phyloP scores from a whole-genome alignment of 2,113 vertebrate species.

The Falcunculus frontatus region DNA sequence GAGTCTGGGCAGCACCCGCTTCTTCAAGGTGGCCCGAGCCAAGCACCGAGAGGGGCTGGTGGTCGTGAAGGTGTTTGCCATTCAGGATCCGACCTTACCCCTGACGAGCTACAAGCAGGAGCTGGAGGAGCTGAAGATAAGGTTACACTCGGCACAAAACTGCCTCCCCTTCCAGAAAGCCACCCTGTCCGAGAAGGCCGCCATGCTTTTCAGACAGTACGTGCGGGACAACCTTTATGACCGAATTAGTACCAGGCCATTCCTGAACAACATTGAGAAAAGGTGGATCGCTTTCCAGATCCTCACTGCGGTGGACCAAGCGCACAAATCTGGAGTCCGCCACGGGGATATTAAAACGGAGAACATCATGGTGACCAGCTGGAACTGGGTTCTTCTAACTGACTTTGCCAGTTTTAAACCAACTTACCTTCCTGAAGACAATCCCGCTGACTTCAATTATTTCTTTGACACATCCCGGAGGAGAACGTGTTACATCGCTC shows the following conservation, averaged over 20 bases:
- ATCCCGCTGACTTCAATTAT: constrained; percentile 98
- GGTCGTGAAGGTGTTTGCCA: constrained; percentile 97
- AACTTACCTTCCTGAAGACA: constrained; percentile 95
- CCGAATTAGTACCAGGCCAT: constrained; percentile 93
- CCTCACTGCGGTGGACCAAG: constrained; percentile 92
- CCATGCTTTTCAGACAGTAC: constrained; percentile 92
- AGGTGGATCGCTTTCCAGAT: constrained; percentile 98
- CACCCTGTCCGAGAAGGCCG: constrained; percentile 88
- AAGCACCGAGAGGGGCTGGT: constrained; percentile 94
- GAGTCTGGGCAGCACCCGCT: constrained; percentile 94
- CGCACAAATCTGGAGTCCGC: constrained; percentile 90
- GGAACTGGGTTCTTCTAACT: constrained; percentile 97
- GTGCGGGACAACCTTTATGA: constrained; percentile 97
- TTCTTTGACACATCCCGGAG: constrained; percentile 95
- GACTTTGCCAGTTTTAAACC: constrained; percentile 99
- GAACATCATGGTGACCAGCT: constrained; percentile 98
- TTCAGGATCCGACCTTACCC: constrained; percentile 93
- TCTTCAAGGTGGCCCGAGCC: constrained; percentile 96
- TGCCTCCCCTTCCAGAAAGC: constrained; percentile 95
- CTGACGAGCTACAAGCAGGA: constrained; percentile 95
- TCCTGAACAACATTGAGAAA: constrained; percentile 94
- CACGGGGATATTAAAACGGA: constrained; percentile 98
- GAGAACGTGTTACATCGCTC: constrained; percentile 94
- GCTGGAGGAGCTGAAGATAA: constrained; percentile 94
- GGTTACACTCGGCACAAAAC: constrained; percentile 91